phyloP scores from a whole-genome alignment of 1,140 invertebrate genomes.

The Philaenus spumarius region DNA sequence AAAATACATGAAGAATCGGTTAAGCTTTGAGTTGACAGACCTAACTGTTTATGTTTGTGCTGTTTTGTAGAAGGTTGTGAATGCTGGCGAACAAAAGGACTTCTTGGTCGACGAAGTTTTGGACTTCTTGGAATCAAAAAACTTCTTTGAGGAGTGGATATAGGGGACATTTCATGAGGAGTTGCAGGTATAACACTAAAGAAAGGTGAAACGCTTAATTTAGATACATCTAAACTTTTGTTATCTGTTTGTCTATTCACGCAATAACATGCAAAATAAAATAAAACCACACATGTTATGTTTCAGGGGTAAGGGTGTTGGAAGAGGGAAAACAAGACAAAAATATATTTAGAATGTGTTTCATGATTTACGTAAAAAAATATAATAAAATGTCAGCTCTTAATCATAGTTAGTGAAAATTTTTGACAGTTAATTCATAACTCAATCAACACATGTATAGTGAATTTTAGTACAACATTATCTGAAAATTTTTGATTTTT shows the following conservation, averaged over 20 bases:
- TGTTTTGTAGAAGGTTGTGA: neutral
- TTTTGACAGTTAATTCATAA: neutral
- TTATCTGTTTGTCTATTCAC: too few relatives aligned
- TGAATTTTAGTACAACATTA: neutral
- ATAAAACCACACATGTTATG: too few relatives aligned
- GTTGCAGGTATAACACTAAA: conserved; percentile 1
- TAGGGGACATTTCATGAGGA: neutral
- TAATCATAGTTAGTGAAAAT: too few relatives aligned
- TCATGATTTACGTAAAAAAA: too few relatives aligned
- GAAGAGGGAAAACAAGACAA: too few relatives aligned
- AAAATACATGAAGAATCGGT: conserved; percentile 16
- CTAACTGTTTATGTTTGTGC: neutral
- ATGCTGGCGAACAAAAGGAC: neutral
- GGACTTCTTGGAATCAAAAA: neutral
- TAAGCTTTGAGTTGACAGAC: conserved; percentile 11
- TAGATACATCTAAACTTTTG: too few relatives aligned
- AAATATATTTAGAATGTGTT: too few relatives aligned
- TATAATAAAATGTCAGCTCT: too few relatives aligned
- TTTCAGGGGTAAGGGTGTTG: too few relatives aligned
- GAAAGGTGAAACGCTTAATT: too few relatives aligned
- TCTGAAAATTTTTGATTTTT: neutral
- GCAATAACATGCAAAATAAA: too few relatives aligned
- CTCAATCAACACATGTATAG: neutral
- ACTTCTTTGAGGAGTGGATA: neutral
- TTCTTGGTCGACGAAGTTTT: neutral